These are phyloP conservation scores for Habrosyne pyritoides DNA, from an alignment of 2,888 invertebrate genomes.

Conservation along the genomic window DNA sequence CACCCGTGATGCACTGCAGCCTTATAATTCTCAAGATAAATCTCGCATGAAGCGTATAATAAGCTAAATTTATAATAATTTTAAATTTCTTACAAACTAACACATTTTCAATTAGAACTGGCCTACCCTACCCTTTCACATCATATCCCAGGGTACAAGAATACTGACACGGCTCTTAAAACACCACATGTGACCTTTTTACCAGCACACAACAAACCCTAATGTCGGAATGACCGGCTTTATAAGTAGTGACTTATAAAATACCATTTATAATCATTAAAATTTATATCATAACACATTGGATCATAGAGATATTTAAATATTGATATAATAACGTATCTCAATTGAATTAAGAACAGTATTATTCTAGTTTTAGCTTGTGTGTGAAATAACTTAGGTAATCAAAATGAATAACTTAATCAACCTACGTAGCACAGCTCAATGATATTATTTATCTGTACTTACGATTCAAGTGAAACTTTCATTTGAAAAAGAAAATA, in stretches of 20 bases:
- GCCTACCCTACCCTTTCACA: not conserved
- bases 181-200: not conserved
- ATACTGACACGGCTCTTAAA: slow-evolving; percentile 1
- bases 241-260: slow-evolving; percentile 1
- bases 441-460: not conserved
- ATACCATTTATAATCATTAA: not conserved
- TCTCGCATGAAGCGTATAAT: not conserved
- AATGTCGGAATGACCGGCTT: not conserved
- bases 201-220: not conserved
- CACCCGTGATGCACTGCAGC: not conserved
- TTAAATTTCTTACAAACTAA: not conserved
- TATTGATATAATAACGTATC: not conserved
- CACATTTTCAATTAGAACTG: not conserved
- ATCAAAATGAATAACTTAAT: not conserved
- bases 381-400: not conserved
- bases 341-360: not conserved
- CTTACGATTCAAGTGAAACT: not conserved
- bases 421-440: not conserved
- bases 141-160: not conserved
- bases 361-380: not conserved
- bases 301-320: not conserved
- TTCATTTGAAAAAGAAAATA: not conserved
- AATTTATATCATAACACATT: not conserved
- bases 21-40: not conserved
- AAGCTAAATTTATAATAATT: not conserved